Conservation (phyloP, 2,888 invertebrate genomes). For the Patella caerulea region DNA sequence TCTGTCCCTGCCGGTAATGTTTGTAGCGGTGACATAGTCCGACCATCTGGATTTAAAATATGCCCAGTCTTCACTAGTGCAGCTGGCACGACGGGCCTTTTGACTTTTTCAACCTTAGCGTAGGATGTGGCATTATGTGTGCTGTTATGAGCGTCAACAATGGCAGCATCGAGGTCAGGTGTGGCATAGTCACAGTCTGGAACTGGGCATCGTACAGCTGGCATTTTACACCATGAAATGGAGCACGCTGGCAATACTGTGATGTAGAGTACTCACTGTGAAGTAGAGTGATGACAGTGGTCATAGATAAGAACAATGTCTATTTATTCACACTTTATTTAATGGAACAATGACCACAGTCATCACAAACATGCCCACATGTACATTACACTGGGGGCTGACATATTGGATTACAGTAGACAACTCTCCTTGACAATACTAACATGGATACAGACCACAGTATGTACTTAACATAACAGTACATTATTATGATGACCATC, state of each 20-base stretch:
- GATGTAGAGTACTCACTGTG: too few relatives aligned
- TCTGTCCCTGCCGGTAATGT: slow-evolving; percentile 28
- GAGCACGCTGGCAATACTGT: too few relatives aligned
- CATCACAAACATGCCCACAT: too few relatives aligned
- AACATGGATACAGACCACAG: too few relatives aligned
- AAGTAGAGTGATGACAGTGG: too few relatives aligned
- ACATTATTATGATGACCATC: too few relatives aligned
- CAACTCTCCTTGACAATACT: too few relatives aligned
- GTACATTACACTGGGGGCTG: too few relatives aligned
- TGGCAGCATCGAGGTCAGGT: neutral
- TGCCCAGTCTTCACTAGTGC: slow-evolving; percentile 29
- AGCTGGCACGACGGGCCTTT: slow-evolving; percentile 33
- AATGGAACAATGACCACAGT: too few relatives aligned
- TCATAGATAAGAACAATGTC: too few relatives aligned
- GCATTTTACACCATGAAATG: neutral
- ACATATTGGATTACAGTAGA: too few relatives aligned
- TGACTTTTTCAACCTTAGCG: slow-evolving; percentile 37
- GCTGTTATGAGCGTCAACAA: slow-evolving; percentile 14
- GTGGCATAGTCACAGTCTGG: slow-evolving; percentile 3
- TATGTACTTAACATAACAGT: too few relatives aligned
- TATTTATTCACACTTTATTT: slow-evolving; percentile 18
- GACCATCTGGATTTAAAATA: slow-evolving; percentile 39
- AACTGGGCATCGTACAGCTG: slow-evolving; percentile 1
- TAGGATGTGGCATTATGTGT: slow-evolving; percentile 3
- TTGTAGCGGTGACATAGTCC: slow-evolving; percentile 43